These are phyloP conservation scores for Epiblema foenella DNA, from an alignment of 2,888 invertebrate species.

Conservation along the genomic window DNA sequence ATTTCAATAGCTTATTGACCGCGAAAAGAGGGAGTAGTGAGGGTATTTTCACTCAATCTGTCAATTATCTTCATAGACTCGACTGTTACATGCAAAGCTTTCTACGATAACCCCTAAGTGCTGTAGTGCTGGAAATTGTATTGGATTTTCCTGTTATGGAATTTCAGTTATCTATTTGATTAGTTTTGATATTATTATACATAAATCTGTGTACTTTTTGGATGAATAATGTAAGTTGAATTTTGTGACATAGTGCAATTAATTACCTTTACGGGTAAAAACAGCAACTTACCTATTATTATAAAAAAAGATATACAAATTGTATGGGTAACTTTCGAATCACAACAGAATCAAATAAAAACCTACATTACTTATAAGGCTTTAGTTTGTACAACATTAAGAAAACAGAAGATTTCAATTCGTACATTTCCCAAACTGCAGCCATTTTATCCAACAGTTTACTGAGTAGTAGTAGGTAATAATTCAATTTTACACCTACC, in stretches of 20 bases:
- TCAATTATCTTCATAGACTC: slow-evolving; percentile 67
- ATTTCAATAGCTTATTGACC: slow-evolving; percentile 34
- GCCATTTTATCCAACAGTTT: not conserved
- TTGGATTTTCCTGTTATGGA: slow-evolving; percentile 2
- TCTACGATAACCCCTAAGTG: slow-evolving; percentile 45
- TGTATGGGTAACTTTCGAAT: too few relatives aligned
- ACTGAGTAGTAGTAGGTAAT: not conserved
- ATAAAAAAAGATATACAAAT: too few relatives aligned
- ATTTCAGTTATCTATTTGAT: not conserved
- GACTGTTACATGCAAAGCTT: slow-evolving; percentile 56
- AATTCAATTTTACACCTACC: slow-evolving; percentile 25
- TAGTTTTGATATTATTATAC: not conserved
- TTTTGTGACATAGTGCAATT: not conserved
- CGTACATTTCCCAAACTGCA: not conserved
- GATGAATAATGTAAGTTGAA: too few relatives aligned
- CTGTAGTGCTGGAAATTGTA: not conserved
- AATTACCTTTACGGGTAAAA: not conserved
- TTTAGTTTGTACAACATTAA: not conserved
- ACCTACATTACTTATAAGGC: too few relatives aligned
- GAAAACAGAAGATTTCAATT: not conserved
- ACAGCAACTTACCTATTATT: not conserved
- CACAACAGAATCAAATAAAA: too few relatives aligned
- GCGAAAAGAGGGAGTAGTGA: slow-evolving; percentile 11
- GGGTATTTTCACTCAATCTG: slow-evolving; percentile 71
- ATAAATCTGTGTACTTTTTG: too few relatives aligned